Evolutionary conservation across 2,888 invertebrate genomes (phyloP), one percentile per base, ranked within the genome.

Genomic region (Acleris laterana): DNA sequence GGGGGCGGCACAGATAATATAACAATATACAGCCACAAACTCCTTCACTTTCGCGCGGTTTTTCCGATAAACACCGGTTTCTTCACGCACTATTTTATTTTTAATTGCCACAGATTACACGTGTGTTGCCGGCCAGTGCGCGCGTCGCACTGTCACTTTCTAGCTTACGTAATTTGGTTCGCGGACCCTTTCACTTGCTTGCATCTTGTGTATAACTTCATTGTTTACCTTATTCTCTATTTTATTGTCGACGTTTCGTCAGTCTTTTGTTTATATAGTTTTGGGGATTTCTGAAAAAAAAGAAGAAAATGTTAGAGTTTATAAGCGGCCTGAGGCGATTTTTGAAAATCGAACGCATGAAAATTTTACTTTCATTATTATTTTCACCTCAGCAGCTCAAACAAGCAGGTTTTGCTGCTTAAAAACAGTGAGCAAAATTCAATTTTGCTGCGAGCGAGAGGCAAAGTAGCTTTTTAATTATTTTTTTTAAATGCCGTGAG

Each of bases 11-110:
- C 63, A 60, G 73, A 68, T 77, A 72, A 77, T 84, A 83, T 84
- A 81, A 80, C 76, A 80, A 81, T 81, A 85, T 79, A 85, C 85
- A 84, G 75, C 83, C 81, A 76, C 80, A 83, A 80, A 79, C 77
- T 79, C 78, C 75, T 77, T 74, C 72, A 70, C 70, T 68, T 64
- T 64, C 64, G 38, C 64, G 64, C 59, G 64, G 25, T 64, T 59
- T 57, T 57, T n/a, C 20, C 57, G 44, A n/a, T 53, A 38, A 68
- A 53, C 69, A 63, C 59, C 49, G 64, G 52, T 69, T 69, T 70
- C 63, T 53, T 20, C 19, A 38, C 57, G 61, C 62, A 59, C 61
- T 53, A 64, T 63, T 70, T 70, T 32, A 59, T 69, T 72, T 64
- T 65, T 32, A 55, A 64, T 59, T 44, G 38, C 38, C 42, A 44